phyloP scores from a whole-genome alignment of 2,113 vertebrate genomes.

The Gopherus flavomarginatus region DNA sequence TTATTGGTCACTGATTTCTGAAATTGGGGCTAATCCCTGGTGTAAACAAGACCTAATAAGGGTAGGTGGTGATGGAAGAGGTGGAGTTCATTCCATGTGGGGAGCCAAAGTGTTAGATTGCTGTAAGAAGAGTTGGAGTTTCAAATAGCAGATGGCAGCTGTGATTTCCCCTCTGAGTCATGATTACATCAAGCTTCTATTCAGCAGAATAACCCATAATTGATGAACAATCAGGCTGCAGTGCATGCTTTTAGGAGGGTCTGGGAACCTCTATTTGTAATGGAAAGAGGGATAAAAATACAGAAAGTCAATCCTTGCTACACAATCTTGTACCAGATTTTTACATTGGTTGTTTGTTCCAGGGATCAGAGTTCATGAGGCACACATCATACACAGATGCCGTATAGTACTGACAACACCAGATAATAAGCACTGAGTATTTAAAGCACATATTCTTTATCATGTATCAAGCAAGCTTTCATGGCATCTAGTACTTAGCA shows the following conservation, averaged over 20 bases:
- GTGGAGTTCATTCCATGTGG: not conserved
- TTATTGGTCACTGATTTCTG: not conserved
- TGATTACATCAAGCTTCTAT: not conserved
- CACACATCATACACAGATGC: accelerated
- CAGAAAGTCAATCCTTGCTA: not conserved
- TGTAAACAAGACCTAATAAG: not conserved
- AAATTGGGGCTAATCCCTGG: not conserved
- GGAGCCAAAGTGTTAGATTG: accelerated
- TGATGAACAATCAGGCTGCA: not conserved
- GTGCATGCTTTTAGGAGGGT: not conserved
- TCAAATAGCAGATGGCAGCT: not conserved
- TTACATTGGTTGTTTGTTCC: accelerated
- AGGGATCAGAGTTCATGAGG: not conserved
- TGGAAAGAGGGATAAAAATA: not conserved
- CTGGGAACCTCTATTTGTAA: not conserved
- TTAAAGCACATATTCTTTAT: not conserved
- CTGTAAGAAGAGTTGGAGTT: not conserved
- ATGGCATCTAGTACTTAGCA: not conserved
- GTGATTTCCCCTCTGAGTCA: not conserved
- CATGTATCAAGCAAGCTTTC: not conserved
- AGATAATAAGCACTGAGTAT: not conserved
- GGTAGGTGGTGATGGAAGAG: not conserved
- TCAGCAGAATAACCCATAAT: not conserved
- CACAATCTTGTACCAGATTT: not conserved
- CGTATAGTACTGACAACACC: not conserved